phyloP scores from a whole-genome alignment of 2,888 invertebrate genomes.

The Calephelis perditalis region DNA sequence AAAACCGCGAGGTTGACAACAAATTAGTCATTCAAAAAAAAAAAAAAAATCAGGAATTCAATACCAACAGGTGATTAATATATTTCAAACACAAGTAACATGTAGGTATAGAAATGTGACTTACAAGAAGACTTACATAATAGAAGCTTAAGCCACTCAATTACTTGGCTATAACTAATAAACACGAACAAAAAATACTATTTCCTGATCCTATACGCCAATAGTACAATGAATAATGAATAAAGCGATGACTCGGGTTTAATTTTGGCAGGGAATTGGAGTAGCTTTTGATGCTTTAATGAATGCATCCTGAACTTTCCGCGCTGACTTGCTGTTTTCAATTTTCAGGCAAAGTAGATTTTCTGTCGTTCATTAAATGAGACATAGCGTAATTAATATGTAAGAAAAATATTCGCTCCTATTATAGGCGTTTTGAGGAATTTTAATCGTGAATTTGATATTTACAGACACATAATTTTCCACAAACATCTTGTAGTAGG shows the following conservation, averaged over 20 bases:
- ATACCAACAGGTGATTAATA: too few relatives aligned
- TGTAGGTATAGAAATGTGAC: too few relatives aligned
- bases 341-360: slow-evolving; percentile 39
- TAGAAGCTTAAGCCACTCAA: neutral
- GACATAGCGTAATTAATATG: slow-evolving; percentile 5
- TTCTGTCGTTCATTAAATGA: slow-evolving; percentile 31
- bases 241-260: slow-evolving; percentile 39
- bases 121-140: too few relatives aligned
- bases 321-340: slow-evolving; percentile 51
- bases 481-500: too few relatives aligned
- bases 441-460: too few relatives aligned
- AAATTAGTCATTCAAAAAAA: too few relatives aligned
- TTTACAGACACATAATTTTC: too few relatives aligned
- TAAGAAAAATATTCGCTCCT: neutral
- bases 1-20: too few relatives aligned
- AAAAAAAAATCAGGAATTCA: too few relatives aligned
- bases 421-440: too few relatives aligned
- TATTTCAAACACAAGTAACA: too few relatives aligned
- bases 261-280: slow-evolving; percentile 51
- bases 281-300: slow-evolving; percentile 54
- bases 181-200: slow-evolving; percentile 10
- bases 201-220: slow-evolving; percentile 13
- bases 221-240: slow-evolving; percentile 32
- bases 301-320: slow-evolving; percentile 60
- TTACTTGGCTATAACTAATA: slow-evolving; percentile 9